phyloP scores from a whole-genome alignment of 2,797 vertebrate species.

The Catharus ustulatus region DNA sequence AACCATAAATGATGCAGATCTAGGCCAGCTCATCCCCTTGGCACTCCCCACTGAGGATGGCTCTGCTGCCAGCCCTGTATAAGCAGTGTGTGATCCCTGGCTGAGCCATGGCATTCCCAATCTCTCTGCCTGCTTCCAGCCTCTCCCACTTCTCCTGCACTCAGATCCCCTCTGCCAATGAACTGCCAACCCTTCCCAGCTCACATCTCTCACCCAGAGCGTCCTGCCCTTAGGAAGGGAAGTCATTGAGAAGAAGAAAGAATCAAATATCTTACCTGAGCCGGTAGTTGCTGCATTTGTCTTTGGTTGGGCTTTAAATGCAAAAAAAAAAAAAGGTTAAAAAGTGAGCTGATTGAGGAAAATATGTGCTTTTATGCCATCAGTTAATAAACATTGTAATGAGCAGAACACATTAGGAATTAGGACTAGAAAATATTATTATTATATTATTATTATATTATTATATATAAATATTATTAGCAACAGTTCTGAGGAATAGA shows the following conservation, averaged over 20 bases:
- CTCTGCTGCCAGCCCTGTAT: not conserved
- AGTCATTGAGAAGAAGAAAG: not conserved
- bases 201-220: not conserved
- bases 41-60: not conserved
- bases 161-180: not conserved
- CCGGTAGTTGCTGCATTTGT: not conserved
- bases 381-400: not conserved
- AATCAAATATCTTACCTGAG: not conserved
- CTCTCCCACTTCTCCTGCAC: not conserved
- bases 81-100: accelerated
- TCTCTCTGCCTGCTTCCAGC: not conserved
- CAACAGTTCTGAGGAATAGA: not conserved
- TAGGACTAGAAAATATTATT: not conserved
- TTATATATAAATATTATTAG: not conserved
- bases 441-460: too few relatives aligned
- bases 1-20: not conserved
- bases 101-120: not conserved
- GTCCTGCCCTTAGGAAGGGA: not conserved
- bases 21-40: not conserved
- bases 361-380: not conserved
- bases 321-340: not conserved
- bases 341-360: not conserved
- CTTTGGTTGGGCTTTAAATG: not conserved
- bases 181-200: not conserved
- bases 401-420: not conserved